These are phyloP conservation scores for Orthosia gracilis DNA, from an alignment of 2,888 invertebrate genomes.

Conservation along the genomic window DNA sequence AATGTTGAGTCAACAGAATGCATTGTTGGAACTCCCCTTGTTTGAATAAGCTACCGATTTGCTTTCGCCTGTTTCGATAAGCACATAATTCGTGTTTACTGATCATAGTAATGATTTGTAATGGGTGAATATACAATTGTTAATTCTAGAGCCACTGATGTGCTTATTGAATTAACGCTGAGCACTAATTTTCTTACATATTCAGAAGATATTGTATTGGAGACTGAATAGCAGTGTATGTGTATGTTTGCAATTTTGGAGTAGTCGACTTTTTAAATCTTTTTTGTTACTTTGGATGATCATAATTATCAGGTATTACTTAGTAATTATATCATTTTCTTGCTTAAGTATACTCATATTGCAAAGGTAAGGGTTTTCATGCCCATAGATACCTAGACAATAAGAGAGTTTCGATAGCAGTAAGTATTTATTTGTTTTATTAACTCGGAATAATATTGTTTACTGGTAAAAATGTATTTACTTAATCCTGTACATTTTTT, in stretches of 20 bases:
- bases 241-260: neutral
- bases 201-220: neutral
- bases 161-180: neutral
- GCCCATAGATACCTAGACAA: too few relatives aligned
- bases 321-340: neutral
- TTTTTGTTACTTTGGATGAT: neutral
- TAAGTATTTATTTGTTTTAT: neutral
- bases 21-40: conserved; percentile 54
- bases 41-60: conserved; percentile 37
- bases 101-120: conserved; percentile 17
- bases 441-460: neutral
- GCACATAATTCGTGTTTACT: conserved; percentile 23
- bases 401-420: neutral
- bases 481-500: too few relatives aligned
- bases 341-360: neutral
- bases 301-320: neutral
- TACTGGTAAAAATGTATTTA: too few relatives aligned
- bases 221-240: too few relatives aligned
- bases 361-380: neutral
- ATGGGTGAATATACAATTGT: conserved; percentile 13
- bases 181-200: neutral
- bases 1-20: conserved; percentile 58
- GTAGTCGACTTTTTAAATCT: neutral
- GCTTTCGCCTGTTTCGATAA: conserved; percentile 41
- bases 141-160: conserved; percentile 1